Evolutionary conservation across 2,797 vertebrate genomes (phyloP).

Genomic region (Rhabdophis nuchalis): DNA sequence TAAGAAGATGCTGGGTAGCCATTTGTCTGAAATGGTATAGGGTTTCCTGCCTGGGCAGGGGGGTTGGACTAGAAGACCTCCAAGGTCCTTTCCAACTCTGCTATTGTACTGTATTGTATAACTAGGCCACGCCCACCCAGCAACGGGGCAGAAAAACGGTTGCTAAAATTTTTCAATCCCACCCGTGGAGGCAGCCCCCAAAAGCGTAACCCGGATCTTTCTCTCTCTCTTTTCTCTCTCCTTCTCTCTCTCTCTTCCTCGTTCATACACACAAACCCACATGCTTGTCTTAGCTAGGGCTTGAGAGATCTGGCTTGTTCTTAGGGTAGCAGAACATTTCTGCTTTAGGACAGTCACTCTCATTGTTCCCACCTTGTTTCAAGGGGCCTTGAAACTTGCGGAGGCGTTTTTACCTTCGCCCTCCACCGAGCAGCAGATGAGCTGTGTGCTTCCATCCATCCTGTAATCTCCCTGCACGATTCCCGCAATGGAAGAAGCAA

Average conservation of each 20-base stretch:
- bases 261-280: neutral
- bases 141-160: no score
- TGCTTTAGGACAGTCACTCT: neutral
- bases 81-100: no score
- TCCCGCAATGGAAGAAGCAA: constrained; percentile 88
- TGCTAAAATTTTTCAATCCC: no score
- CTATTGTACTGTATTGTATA: no score
- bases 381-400: neutral
- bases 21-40: no score
- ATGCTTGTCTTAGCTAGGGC: constrained; percentile 28
- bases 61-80: no score
- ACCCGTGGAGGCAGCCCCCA: no score
- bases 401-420: constrained; percentile 81
- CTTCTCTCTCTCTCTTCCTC: neutral
- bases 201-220: neutral
- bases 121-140: no score
- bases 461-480: constrained; percentile 95
- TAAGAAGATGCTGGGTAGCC: no score
- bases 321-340: neutral
- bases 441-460: constrained; percentile 88
- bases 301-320: neutral
- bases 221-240: no score
- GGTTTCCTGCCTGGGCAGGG: no score
- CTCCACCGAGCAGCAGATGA: constrained; percentile 93
- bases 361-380: neutral